Percentiles rank a stretch among this genome's conserved stretches.
Conservation (phyloP, 2,113 vertebrate genomes). For the Carassius carassius region DNA sequence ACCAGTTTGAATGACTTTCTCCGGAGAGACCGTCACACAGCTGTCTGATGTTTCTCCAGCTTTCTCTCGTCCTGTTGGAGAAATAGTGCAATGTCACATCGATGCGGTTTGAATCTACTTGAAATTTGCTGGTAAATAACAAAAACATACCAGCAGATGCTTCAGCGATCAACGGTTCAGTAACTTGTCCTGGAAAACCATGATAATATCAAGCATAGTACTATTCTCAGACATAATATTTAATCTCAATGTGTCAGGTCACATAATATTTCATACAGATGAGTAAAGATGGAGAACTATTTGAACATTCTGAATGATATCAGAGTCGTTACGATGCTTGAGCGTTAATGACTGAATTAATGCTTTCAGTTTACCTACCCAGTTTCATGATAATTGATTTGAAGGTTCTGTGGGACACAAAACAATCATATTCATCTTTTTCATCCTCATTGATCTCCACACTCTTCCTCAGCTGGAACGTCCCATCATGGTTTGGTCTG, state of each 20-base stretch:
- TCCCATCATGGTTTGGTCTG: conserved; percentile 37
- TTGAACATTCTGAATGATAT: too few relatives aligned
- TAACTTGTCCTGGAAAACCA: too few relatives aligned
- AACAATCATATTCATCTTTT: conserved; percentile 3
- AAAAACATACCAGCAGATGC: too few relatives aligned
- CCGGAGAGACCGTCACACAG: not conserved
- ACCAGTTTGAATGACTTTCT: not conserved
- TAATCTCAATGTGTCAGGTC: too few relatives aligned
- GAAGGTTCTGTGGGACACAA: not conserved
- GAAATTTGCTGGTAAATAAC: too few relatives aligned
- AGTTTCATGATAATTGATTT: not conserved
- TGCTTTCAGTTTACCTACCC: not conserved
- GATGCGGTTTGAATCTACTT: not conserved
- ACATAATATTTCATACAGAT: too few relatives aligned
- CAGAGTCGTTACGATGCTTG: too few relatives aligned
- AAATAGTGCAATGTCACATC: not conserved
- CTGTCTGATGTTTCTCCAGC: not conserved
- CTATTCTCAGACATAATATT: too few relatives aligned
- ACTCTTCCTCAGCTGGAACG: conserved; percentile 28
- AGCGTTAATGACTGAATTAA: too few relatives aligned
- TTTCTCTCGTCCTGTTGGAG: not conserved
- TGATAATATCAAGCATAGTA: too few relatives aligned
- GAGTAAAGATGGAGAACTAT: too few relatives aligned
- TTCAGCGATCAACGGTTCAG: too few relatives aligned
- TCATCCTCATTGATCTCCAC: not conserved